phyloP scores from a whole-genome alignment of 2,888 invertebrate species.

The Drosophila mulleri region DNA sequence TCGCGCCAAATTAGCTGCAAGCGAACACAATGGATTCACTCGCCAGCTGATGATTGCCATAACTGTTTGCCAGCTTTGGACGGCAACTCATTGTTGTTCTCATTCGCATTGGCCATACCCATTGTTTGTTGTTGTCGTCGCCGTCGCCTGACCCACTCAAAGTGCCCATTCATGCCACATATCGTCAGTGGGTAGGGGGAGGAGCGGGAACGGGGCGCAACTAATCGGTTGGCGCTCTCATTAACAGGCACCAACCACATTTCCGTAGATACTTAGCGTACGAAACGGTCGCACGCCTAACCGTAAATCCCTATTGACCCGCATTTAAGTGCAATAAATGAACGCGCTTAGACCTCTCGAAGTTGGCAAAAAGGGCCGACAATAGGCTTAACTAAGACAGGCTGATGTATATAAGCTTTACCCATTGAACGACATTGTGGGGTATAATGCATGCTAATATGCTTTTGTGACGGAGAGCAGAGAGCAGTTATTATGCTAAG shows the following conservation, averaged over 20 bases:
- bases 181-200: neutral
- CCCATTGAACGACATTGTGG: neutral
- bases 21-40: slow-evolving; percentile 25
- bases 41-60: slow-evolving; percentile 46
- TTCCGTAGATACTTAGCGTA: slow-evolving; percentile 70
- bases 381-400: neutral
- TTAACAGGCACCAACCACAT: slow-evolving; percentile 48
- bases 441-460: neutral
- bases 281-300: slow-evolving; percentile 55
- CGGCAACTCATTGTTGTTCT: slow-evolving; percentile 50
- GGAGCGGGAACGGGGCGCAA: neutral
- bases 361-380: slow-evolving; percentile 27
- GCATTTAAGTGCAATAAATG: slow-evolving; percentile 52
- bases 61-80: slow-evolving; percentile 50
- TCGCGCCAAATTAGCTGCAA: slow-evolving; percentile 48
- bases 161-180: slow-evolving; percentile 51
- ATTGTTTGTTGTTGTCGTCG: slow-evolving; percentile 39
- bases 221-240: slow-evolving; percentile 59
- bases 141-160: slow-evolving; percentile 57
- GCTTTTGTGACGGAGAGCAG: neutral
- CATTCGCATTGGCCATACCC: slow-evolving; percentile 43
- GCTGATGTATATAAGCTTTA: slow-evolving; percentile 2
- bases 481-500: no score
- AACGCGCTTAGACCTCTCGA: slow-evolving; percentile 14
- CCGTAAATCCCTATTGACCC: slow-evolving; percentile 76